Base-by-base conservation (phyloP, 1,140 invertebrate species). In the Teleopsis dalmanni region DNA sequence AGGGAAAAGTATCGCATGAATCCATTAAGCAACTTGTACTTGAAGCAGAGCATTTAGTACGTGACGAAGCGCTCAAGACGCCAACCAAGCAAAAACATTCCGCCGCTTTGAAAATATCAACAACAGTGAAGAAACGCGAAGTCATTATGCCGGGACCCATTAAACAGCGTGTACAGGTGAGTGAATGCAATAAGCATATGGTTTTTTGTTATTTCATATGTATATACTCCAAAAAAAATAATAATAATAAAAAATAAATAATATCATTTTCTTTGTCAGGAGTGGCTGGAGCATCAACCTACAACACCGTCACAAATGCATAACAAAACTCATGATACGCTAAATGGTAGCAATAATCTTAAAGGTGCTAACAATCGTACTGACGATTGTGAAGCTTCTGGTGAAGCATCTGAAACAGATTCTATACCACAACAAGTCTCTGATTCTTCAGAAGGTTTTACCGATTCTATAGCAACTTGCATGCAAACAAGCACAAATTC, bases 341-440 rank as follows among this genome's bases (percentile, higher is more conserved):
- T 46, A 9, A 22, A 43, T 7, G 5, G 23, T 16, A 29, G 22
- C 3, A n/a, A n/a, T 3, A 47, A 25, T 19, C 10, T 22, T 21
- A 46, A 33, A 14, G 22, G 27, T 16, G 40, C 22, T 34, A 14
- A 25, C 3, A 27, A 35, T n/a, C 46, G 46, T 18, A 38, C 27
- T n/a, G 64, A 67, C 33, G 68, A 70, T 63, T 93, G 91, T 68
- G 90, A 95, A 65, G 91, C 91, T 0, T 92, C 89, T 53, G 86
- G 88, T 18, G 90, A 93, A 73, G 88, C 89, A 50, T 92, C 88
- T 10, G 66, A 70, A 48, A 63, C 67, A 40, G 86, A 88, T 59
- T 85, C 83, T 36, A 83, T 81, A 27, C 82, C 84, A 1, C 64
- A 62, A 2, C 75, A 72, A 29, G 73, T 76, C 19, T 86, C 84